Evolutionary conservation across 37 sponge, comb jelly and placozoan species (phyloP), one percentile per base, ranked within the genome.

Genomic region (Diacarnus erythraeanus): DNA sequence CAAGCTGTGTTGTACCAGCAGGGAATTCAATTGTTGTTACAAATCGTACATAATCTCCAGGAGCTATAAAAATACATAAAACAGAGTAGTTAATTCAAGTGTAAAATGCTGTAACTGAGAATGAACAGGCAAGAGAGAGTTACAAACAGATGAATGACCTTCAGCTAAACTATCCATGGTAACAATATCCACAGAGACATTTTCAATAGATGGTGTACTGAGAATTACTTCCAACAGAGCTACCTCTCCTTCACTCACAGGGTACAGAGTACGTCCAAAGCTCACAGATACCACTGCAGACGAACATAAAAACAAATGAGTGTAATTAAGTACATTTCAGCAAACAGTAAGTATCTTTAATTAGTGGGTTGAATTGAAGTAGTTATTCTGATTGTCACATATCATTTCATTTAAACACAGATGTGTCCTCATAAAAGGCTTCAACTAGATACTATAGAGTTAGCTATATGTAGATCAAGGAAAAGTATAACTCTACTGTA

Each of bases 241-340:
- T 21, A 3, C 38, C n/a, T 57, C 66, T 9, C 59, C 86, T 76
- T 76, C 76, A 36, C 41, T 51, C 23, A 82, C 82, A 67, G 64
- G 60, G 77, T 87, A 87, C 3, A 41, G 27, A 36, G 70, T 59
- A 30, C 77, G 81, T 22, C 75, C 81, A 80, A 87, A 87, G 18
- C 58, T 39, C 37, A 79, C 69, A 2, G 21, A 35, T 22, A 58
- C 60, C 25, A 10, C 76, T 75, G 60, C 38, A 75, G n/a, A n/a
- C n/a, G n/a, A n/a, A n/a, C n/a, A n/a, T n/a, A n/a, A n/a, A n/a
- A n/a, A n/a, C n/a, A n/a, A n/a, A n/a, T n/a, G n/a, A n/a, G n/a
- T n/a, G n/a, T n/a, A n/a, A n/a, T n/a, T n/a, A n/a, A n/a, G n/a
- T n/a, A n/a, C n/a, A n/a, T n/a, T n/a, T n/a, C n/a, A n/a, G n/a